A percentile compares a stretch with the other conserved stretches of the same genome.
Evolutionary conservation across 2,888 invertebrate species (phyloP).

Genomic region (Dynastes grantii): DNA sequence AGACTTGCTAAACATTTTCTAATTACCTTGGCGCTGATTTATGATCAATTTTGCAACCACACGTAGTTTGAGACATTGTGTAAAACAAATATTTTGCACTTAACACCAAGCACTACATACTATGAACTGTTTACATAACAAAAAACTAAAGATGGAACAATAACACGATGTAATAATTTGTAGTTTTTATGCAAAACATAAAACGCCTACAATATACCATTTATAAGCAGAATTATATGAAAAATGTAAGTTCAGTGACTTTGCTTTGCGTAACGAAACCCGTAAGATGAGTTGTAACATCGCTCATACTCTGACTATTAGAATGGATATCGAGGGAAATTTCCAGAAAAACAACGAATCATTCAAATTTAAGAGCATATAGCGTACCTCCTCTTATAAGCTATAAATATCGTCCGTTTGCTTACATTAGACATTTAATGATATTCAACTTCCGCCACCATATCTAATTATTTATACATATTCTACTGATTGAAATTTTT

Average conservation of each 20-base stretch:
- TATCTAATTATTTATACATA: constrained; percentile 30
- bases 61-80: not conserved
- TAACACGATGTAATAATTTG: too few relatives aligned
- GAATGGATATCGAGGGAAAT: not conserved
- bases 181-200: too few relatives aligned
- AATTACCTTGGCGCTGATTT: not conserved
- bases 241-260: not conserved
- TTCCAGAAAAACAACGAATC: constrained; percentile 11
- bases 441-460: constrained; percentile 26
- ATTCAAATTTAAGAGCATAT: not conserved
- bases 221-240: not conserved
- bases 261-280: too few relatives aligned
- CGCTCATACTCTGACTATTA: not conserved
- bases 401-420: not conserved
- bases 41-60: not conserved
- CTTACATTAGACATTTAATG: not conserved
- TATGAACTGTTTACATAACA: too few relatives aligned
- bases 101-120: too few relatives aligned
- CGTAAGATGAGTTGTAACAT: too few relatives aligned
- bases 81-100: too few relatives aligned
- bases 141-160: too few relatives aligned
- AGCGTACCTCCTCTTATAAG: not conserved
- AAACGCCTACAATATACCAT: too few relatives aligned
- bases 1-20: not conserved
- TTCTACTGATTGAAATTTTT: constrained; percentile 8